Percentiles rank a stretch among this genome's conserved stretches.
phyloP scores from a whole-genome alignment of 1,140 invertebrate species.

The Himalopsyche phryganea region DNA sequence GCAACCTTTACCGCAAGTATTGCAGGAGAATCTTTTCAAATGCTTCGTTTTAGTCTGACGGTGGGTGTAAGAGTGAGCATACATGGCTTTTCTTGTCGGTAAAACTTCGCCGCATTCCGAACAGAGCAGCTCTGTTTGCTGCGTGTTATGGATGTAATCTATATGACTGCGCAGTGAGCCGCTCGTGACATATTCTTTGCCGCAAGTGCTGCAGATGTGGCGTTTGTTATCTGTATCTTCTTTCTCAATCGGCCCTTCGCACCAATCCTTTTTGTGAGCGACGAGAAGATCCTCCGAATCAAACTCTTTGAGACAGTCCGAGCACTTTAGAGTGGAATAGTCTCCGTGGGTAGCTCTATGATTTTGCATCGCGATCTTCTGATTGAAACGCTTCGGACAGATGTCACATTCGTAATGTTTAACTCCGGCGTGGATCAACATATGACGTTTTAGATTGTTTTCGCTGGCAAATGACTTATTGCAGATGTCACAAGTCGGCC shows the following conservation, averaged over 20 bases:
- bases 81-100: conserved; percentile 39
- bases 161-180: conserved; percentile 47
- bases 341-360: conserved; percentile 44
- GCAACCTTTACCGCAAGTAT: conserved; percentile 47
- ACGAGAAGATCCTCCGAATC: conserved; percentile 37
- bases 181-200: conserved; percentile 49
- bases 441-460: conserved; percentile 58
- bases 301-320: conserved; percentile 42
- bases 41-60: conserved; percentile 38
- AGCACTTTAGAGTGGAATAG: conserved; percentile 40
- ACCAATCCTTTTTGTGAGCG: conserved; percentile 41
- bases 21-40: conserved; percentile 44
- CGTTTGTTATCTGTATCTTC: conserved; percentile 43
- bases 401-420: conserved; percentile 55
- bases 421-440: conserved; percentile 56
- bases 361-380: conserved; percentile 51
- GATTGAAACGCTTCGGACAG: conserved; percentile 47
- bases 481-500: conserved; percentile 55
- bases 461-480: conserved; percentile 56
- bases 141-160: conserved; percentile 44
- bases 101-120: conserved; percentile 41
- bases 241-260: conserved; percentile 40
- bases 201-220: conserved; percentile 52
- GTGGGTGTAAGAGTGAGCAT: conserved; percentile 36
- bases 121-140: conserved; percentile 37